phyloP scores from a whole-genome alignment of 2,113 vertebrate species.

The Jacana jacana region DNA sequence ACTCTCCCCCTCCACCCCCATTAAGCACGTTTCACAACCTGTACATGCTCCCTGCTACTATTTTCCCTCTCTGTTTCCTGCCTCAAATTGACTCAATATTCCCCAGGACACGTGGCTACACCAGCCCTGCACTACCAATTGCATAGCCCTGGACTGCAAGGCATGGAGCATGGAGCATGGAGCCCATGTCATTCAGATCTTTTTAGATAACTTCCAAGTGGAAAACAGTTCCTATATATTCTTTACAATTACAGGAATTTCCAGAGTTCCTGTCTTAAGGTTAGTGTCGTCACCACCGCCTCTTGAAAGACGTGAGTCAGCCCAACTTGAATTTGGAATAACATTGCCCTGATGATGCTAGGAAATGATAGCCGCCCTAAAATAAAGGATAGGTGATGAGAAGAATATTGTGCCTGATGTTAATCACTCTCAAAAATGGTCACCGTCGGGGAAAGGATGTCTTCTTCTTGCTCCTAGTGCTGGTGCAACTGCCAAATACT shows the following conservation, averaged over 20 bases:
- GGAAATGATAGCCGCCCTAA: background rate
- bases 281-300: background rate
- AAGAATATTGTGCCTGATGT: background rate
- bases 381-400: background rate
- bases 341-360: background rate
- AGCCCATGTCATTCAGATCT: background rate
- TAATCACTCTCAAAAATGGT: background rate
- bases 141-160: accelerated
- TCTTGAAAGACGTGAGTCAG: background rate
- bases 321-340: background rate
- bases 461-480: background rate
- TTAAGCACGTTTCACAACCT: conserved; percentile 21
- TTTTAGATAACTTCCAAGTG: background rate
- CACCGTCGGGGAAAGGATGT: background rate
- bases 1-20: background rate
- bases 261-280: background rate
- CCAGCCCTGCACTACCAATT: background rate
- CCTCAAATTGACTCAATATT: background rate
- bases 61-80: conserved; percentile 38
- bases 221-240: background rate
- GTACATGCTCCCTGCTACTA: conserved; percentile 2
- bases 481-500: background rate
- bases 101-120: background rate
- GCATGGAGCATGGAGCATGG: background rate
- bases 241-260: conserved; percentile 49